Evolutionary conservation across 1,140 invertebrate species (phyloP).

Genomic region (Orussus abietinus): DNA sequence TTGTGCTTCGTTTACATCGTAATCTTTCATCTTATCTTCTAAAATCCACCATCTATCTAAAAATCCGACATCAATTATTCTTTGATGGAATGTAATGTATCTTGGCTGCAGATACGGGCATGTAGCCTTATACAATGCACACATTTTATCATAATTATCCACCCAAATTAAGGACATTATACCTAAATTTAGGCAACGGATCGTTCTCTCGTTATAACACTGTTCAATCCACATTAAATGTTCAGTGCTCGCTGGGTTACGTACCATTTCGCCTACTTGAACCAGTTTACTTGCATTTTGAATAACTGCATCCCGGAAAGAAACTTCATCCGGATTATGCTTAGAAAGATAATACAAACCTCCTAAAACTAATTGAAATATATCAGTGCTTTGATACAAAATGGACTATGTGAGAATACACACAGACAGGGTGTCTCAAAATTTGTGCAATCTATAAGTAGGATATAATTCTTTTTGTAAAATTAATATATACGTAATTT

Average conservation of each 20-base stretch:
- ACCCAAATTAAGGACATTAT: slow-evolving; percentile 73
- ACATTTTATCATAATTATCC: slow-evolving; percentile 62
- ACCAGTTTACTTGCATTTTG: slow-evolving; percentile 60
- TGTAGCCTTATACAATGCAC: slow-evolving; percentile 66
- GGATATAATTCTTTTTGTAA: too few relatives aligned
- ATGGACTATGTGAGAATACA: too few relatives aligned
- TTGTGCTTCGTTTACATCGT: slow-evolving; percentile 32
- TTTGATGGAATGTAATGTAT: slow-evolving; percentile 58
- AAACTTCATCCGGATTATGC: slow-evolving; percentile 64
- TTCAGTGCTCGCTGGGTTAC: slow-evolving; percentile 63
- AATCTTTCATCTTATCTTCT: slow-evolving; percentile 32
- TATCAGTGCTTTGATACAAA: slow-evolving; percentile 19
- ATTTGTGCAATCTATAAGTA: too few relatives aligned
- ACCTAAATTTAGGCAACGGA: slow-evolving; percentile 65
- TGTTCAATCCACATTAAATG: slow-evolving; percentile 63
- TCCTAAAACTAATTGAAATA: slow-evolving; percentile 48
- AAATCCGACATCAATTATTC: slow-evolving; percentile 76
- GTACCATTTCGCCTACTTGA: slow-evolving; percentile 61
- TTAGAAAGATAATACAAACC: slow-evolving; percentile 45
- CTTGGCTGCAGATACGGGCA: slow-evolving; percentile 68
- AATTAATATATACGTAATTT: slow-evolving; percentile 2
- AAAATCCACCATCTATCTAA: slow-evolving; percentile 51
- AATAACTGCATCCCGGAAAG: slow-evolving; percentile 60
- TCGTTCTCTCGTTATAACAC: slow-evolving; percentile 63
- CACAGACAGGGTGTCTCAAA: slow-evolving; percentile 44